Conservation (phyloP, 2,113 vertebrate genomes). For the Rhineura floridana region DNA sequence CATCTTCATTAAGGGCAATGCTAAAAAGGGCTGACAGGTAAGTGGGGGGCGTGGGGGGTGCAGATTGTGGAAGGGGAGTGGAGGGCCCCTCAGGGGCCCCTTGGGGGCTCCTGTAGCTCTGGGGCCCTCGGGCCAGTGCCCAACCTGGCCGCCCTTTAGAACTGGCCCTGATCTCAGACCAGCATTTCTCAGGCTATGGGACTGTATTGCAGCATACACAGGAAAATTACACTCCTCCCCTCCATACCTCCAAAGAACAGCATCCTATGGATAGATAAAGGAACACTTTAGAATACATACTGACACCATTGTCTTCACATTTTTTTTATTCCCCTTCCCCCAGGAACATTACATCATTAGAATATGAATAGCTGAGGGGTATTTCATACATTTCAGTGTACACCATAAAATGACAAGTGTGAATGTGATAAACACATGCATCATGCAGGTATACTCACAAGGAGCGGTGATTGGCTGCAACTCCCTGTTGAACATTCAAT, state of each 20-base stretch:
- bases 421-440: not conserved
- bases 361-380: not conserved
- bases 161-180: not conserved
- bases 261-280: not conserved
- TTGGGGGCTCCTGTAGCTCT: no score
- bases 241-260: not conserved
- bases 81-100: no score
- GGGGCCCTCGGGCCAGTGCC: no score
- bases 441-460: not conserved
- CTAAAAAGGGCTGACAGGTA: no score
- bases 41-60: no score
- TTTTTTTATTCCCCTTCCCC: not conserved
- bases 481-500: not conserved
- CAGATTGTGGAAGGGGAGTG: no score
- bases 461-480: not conserved
- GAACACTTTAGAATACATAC: not conserved
- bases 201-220: not conserved
- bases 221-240: not conserved
- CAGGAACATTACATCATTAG: no score
- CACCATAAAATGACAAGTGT: no score
- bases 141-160: no score
- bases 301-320: not conserved
- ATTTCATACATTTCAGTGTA: not conserved
- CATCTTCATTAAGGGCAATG: no score
- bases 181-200: not conserved